Evolutionary conservation across 2,888 invertebrate species (phyloP).

Genomic region (Pristionchus arcanus): DNA sequence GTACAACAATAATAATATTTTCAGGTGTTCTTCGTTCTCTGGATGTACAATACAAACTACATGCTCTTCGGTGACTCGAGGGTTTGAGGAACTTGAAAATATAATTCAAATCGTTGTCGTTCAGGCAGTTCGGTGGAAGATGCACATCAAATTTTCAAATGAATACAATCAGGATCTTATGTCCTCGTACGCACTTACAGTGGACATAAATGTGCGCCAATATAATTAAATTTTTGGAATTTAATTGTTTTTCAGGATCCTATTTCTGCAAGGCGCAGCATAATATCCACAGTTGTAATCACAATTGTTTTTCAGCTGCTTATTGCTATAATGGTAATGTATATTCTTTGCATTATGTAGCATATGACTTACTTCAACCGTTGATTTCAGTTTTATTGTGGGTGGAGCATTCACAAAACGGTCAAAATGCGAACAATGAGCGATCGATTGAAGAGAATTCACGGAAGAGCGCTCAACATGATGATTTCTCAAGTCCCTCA

Average conservation of each 20-base stretch:
- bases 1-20: not conserved
- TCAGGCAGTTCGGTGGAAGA: not conserved
- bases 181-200: not conserved
- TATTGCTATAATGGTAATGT: not conserved
- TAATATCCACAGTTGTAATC: not conserved
- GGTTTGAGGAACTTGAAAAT: not conserved
- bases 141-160: not conserved
- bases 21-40: not conserved
- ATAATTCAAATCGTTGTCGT: too few relatives aligned
- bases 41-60: not conserved
- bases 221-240: not conserved
- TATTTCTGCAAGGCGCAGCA: not conserved
- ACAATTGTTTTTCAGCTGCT: not conserved
- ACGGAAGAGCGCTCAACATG: conserved; percentile 18
- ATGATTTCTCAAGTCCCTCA: not conserved
- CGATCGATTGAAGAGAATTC: not conserved
- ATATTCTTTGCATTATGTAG: too few relatives aligned
- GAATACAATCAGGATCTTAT: not conserved
- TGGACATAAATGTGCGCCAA: not conserved
- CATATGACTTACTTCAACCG: not conserved
- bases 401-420: not conserved
- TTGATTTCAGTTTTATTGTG: not conserved
- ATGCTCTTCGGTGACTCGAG: not conserved
- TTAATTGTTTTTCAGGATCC: not conserved
- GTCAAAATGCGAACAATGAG: not conserved